Percentiles rank a stretch among this genome's conserved stretches.
Conservation (phyloP, 2,888 invertebrate species). For the Magallana nippona region DNA sequence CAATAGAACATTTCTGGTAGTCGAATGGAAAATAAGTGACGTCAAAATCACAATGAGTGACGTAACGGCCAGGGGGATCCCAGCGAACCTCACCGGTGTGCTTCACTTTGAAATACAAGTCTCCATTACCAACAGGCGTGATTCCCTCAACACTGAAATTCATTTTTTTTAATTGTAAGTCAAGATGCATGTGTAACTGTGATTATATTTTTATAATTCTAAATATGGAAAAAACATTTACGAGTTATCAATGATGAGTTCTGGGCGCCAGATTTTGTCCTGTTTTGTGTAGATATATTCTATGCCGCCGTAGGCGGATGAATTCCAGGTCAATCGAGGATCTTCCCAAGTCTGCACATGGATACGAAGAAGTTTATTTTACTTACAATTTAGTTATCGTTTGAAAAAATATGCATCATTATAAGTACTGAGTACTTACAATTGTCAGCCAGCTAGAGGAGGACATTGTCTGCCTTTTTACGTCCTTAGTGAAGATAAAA, state of each 20-base stretch:
- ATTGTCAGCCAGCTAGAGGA: not conserved
- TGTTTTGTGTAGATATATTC: slow-evolving; percentile 54
- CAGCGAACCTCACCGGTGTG: slow-evolving; percentile 50
- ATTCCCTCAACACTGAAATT: slow-evolving; percentile 44
- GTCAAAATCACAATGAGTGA: slow-evolving; percentile 52
- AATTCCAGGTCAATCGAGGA: not conserved
- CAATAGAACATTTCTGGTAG: slow-evolving; percentile 51
- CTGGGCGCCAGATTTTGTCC: slow-evolving; percentile 53
- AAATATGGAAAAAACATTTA: slow-evolving; percentile 6
- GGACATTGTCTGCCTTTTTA: not conserved
- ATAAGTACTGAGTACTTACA: not conserved
- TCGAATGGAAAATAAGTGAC: slow-evolving; percentile 56
- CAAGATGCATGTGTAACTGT: too few relatives aligned
- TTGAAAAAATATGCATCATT: not conserved
- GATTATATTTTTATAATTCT: too few relatives aligned
- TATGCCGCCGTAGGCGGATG: slow-evolving; percentile 46
- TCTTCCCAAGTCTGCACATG: not conserved
- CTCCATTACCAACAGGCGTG: slow-evolving; percentile 38
- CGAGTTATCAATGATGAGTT: slow-evolving; percentile 57
- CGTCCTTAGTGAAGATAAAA: not conserved
- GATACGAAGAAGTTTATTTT: too few relatives aligned
- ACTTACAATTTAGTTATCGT: too few relatives aligned
- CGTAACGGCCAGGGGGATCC: slow-evolving; percentile 52
- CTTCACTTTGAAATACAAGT: slow-evolving; percentile 44
- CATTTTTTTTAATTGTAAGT: too few relatives aligned